These are phyloP conservation scores for Ptychobarbus kaznakovi DNA, from an alignment of 2,797 vertebrate species.

Conservation along the genomic window DNA sequence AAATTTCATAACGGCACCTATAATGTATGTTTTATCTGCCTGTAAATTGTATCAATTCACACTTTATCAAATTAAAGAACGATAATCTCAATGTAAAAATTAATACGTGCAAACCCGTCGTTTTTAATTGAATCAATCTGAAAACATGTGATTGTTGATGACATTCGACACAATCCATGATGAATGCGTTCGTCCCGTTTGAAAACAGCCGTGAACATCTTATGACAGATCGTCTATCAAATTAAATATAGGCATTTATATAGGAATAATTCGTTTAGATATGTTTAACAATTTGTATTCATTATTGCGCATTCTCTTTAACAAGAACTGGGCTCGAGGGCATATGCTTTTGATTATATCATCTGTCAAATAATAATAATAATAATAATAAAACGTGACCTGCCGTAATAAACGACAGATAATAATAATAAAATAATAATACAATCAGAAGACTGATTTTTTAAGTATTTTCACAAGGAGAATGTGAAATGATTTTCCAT, in stretches of 20 bases:
- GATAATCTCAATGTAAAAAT: neutral
- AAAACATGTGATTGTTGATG: neutral
- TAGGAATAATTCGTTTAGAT: conserved; percentile 1
- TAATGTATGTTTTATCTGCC: neutral
- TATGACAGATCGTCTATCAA: conserved; percentile 21
- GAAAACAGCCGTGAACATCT: neutral
- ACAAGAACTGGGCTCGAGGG: neutral
- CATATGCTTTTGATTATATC: neutral
- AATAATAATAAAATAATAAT: neutral
- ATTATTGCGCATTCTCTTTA: conserved; percentile 1
- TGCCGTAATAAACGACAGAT: neutral
- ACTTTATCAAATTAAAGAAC: neutral
- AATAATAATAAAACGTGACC: neutral
- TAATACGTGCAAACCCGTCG: neutral
- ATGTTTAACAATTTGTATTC: neutral
- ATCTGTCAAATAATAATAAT: conserved; percentile 1
- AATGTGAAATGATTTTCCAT: neutral
- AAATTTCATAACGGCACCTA: neutral
- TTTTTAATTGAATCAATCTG: neutral
- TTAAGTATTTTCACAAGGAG: neutral
- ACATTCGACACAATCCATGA: conserved; percentile 1
- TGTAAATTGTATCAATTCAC: neutral
- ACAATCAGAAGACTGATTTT: neutral
- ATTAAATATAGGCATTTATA: neutral
- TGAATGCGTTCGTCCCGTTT: neutral